Evolutionary conservation across 2,888 invertebrate genomes (phyloP).

Genomic region (Drosophila limbata): DNA sequence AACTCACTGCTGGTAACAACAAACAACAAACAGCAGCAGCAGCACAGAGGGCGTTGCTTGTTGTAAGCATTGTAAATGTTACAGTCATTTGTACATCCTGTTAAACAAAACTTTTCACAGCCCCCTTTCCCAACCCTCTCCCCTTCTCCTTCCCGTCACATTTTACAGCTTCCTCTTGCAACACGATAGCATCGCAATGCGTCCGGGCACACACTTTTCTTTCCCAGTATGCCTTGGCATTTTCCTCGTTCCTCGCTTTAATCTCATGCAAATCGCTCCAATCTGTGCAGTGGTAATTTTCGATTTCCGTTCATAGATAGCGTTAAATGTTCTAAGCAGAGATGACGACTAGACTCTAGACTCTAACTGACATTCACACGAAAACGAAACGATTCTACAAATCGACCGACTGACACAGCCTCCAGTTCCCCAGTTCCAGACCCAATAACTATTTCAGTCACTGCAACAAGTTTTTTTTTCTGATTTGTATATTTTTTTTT

Average conservation of each 20-base stretch:
- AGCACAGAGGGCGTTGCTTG: slow-evolving; percentile 63
- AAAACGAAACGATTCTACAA: slow-evolving; percentile 17
- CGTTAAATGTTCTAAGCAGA: slow-evolving; percentile 54
- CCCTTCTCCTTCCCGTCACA: slow-evolving; percentile 23
- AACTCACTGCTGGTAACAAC: slow-evolving; percentile 21
- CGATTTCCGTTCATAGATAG: slow-evolving; percentile 81
- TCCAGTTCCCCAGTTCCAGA: slow-evolving; percentile 8
- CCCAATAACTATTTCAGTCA: slow-evolving; percentile 17
- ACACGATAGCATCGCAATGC: slow-evolving; percentile 58
- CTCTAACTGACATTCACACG: slow-evolving; percentile 49
- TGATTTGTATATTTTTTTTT: slow-evolving; percentile 29
- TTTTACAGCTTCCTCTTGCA: slow-evolving; percentile 70
- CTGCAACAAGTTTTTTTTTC: slow-evolving; percentile 62
- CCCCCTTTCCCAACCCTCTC: neutral
- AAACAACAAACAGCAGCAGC: slow-evolving; percentile 29
- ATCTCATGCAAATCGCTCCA: slow-evolving; percentile 80
- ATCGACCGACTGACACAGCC: slow-evolving; percentile 34
- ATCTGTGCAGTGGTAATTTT: slow-evolving; percentile 80
- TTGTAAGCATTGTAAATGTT: slow-evolving; percentile 66
- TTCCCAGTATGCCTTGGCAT: slow-evolving; percentile 26
- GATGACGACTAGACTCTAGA: slow-evolving; percentile 43
- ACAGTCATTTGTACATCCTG: slow-evolving; percentile 77
- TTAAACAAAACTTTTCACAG: slow-evolving; percentile 76
- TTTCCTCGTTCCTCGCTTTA: slow-evolving; percentile 43
- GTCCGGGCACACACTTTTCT: slow-evolving; percentile 35